Evolutionary conservation across 1,140 invertebrate genomes (phyloP), one percentile per base, ranked within the genome.

Genomic region (Calycopis cecrops): DNA sequence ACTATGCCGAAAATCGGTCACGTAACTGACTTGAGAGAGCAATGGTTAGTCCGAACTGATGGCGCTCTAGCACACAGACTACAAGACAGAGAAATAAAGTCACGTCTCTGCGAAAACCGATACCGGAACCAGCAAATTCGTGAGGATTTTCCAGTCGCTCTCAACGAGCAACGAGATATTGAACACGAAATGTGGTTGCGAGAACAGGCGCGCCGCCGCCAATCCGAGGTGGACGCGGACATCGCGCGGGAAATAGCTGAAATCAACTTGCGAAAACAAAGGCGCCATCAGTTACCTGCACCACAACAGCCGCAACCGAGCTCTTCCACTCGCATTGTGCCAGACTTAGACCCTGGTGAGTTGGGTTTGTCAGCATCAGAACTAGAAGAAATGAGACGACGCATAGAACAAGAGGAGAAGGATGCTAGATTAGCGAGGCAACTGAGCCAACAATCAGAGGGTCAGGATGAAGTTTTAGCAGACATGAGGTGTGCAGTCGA

Each of bases 41-140:
- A 98, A 88, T 98, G 96, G 96, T 89, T 97, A 60, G 94, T 98
- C 40, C 92, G 96, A 67, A 95, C 98, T 83, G 97, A 98, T 86
- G 93, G 94, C 47, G 96, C 95, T 9, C 84, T 98, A 62, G 97
- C 96, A 6, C 94, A 97, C 82, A 91, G 93, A 55, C 88, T 98
- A 10, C 97, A 98, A 83, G 94, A 95, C 75, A 91, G 98, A 87
- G 97, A 98, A 90, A 96, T 92, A 91, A 72, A 92, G 92, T 81
- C 96, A 94, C 88, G 84, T 35, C 95, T 96, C 71, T 93, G 92
- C 52, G 92, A 94, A 50, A 98, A 98, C 85, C 93, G 95, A 64
- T 92, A 91, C 55, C 90, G 96, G 37, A 97, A 97, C 88, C 94
- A 95, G 9, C 92, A 95, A 53, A 94, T 98, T 0, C 89, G 97